phyloP scores from a whole-genome alignment of 2,888 invertebrate genomes.

The Cinara cedri region DNA sequence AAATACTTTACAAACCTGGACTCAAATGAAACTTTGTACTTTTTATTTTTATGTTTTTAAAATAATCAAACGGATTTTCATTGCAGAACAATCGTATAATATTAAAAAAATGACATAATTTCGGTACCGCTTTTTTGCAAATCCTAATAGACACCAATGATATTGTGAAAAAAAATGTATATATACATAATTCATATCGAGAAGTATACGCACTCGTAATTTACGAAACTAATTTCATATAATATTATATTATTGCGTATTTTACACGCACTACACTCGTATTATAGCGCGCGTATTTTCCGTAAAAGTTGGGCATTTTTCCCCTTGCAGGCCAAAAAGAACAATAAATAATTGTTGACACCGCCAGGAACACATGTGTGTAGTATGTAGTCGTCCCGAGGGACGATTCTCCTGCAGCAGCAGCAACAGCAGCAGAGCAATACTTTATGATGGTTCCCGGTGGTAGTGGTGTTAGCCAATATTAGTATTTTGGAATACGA shows the following conservation, averaged over 20 bases:
- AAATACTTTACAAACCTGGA: too few species aligned
- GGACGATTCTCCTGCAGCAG: conserved; percentile 49
- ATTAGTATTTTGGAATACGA: conserved; percentile 47
- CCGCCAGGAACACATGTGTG: conserved; percentile 55
- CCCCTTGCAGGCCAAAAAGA: conserved; percentile 36
- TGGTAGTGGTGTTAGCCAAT: conserved; percentile 1
- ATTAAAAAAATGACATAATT: too few species aligned
- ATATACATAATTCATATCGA: neutral
- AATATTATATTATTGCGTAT: conserved; percentile 13
- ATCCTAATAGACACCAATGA: too few species aligned
- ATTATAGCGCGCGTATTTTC: neutral
- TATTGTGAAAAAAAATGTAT: too few species aligned
- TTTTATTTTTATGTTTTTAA: too few species aligned
- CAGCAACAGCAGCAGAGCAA: neutral
- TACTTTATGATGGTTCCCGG: conserved; percentile 27
- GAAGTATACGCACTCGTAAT: neutral
- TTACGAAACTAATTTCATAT: conserved; percentile 46
- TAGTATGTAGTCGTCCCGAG: conserved; percentile 29
- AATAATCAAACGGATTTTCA: too few species aligned
- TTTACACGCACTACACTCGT: neutral
- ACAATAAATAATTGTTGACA: conserved; percentile 57
- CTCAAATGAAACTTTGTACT: too few species aligned
- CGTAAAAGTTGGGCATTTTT: conserved; percentile 44
- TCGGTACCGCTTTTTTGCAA: too few species aligned
- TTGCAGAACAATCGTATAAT: too few species aligned